Conservation (phyloP, 2,888 invertebrate genomes). For the Heliconius ismenius region DNA sequence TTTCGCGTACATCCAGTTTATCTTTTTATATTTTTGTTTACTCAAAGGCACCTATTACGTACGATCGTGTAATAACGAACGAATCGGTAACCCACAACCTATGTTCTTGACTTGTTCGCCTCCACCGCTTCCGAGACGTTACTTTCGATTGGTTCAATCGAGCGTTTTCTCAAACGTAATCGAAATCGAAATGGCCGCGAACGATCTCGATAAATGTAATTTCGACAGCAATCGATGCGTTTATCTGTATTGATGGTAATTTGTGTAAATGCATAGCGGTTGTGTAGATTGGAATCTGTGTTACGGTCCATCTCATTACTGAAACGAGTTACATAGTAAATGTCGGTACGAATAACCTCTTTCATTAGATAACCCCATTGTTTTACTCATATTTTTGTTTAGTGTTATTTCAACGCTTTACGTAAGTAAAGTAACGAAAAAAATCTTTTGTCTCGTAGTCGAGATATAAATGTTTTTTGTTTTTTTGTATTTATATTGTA, state of each 20-base stretch:
- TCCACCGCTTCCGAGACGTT: slow-evolving; percentile 34
- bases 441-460: neutral
- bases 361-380: slow-evolving; percentile 11
- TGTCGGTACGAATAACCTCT: slow-evolving; percentile 24
- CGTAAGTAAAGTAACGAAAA: neutral
- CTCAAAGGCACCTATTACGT: slow-evolving; percentile 17
- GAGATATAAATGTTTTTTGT: neutral
- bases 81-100: slow-evolving; percentile 37
- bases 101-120: slow-evolving; percentile 39
- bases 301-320: slow-evolving; percentile 44
- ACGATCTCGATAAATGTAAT: slow-evolving; percentile 64
- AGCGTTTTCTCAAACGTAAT: slow-evolving; percentile 54
- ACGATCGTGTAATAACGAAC: slow-evolving; percentile 30
- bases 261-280: slow-evolving; percentile 52
- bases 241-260: slow-evolving; percentile 56
- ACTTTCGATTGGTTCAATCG: slow-evolving; percentile 43
- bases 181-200: slow-evolving; percentile 53
- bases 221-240: slow-evolving; percentile 59
- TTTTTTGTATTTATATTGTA: neutral
- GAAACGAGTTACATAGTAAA: slow-evolving; percentile 28
- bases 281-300: slow-evolving; percentile 47
- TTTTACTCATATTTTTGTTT: neutral
- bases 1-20: slow-evolving; percentile 28
- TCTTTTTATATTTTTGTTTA: slow-evolving; percentile 27
- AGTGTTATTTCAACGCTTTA: neutral